Evolutionary conservation across 2,888 invertebrate species (phyloP).

Genomic region (Agrypnus murinus): DNA sequence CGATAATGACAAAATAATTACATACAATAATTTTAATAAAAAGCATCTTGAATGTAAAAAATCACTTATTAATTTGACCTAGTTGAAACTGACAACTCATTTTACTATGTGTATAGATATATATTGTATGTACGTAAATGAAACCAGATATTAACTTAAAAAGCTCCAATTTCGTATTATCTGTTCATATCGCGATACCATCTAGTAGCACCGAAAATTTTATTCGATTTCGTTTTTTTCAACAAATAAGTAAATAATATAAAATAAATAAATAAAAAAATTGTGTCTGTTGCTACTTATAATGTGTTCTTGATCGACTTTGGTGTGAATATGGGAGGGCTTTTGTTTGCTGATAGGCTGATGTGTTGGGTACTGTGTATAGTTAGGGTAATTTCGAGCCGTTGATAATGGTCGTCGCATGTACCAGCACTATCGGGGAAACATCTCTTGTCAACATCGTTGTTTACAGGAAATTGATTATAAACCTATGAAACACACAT

Average conservation of each 20-base stretch:
- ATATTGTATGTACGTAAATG: neutral
- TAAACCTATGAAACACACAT: slow-evolving; percentile 20
- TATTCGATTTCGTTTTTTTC: too few relatives aligned
- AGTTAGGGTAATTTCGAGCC: slow-evolving; percentile 49
- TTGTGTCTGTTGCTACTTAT: neutral
- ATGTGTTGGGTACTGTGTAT: slow-evolving; percentile 35
- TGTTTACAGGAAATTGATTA: slow-evolving; percentile 49
- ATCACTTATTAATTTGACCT: slow-evolving; percentile 3
- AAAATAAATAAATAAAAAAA: too few relatives aligned
- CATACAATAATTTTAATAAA: neutral
- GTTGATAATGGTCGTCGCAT: slow-evolving; percentile 46
- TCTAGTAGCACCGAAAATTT: too few relatives aligned
- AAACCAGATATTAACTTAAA: too few relatives aligned
- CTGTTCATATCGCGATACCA: too few relatives aligned
- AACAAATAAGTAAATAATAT: too few relatives aligned
- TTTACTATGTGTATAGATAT: too few relatives aligned
- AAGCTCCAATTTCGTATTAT: too few relatives aligned
- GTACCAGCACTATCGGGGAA: slow-evolving; percentile 48
- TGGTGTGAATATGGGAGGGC: slow-evolving; percentile 38
- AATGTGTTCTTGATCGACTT: slow-evolving; percentile 48
- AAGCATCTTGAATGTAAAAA: neutral
- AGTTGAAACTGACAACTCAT: slow-evolving; percentile 5
- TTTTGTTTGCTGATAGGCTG: slow-evolving; percentile 45
- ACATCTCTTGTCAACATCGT: slow-evolving; percentile 50
- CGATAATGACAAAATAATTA: too few relatives aligned